Base-by-base conservation (phyloP, 2,888 invertebrate species). In the Ormyrus pomaceus region DNA sequence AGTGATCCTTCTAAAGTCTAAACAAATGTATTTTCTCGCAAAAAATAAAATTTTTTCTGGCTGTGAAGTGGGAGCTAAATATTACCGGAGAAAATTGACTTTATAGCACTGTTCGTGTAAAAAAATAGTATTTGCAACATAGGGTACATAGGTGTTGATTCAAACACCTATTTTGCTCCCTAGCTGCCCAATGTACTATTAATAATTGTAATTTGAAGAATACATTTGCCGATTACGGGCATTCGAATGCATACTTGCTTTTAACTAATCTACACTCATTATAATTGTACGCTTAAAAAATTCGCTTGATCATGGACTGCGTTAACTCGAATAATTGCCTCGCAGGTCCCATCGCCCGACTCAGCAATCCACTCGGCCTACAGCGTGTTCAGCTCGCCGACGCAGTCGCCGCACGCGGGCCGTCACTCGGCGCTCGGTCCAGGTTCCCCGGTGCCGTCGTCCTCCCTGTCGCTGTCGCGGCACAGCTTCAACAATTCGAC, bases 321-420 rank as follows among this genome's bases (percentile, higher is more conserved):
- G n/a, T 34, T 34, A 34, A 34, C 34, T 34, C 34, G 34, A 34
- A 34, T 34, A 19, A 50, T 51, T 68, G 19, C 10, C 10, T 56
- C 8, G 13, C 46, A 87, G 86, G 90, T 91, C 59, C 96, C 96
- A 80, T 96, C 96, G 87, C 96, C 96, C 0, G 97, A 97, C 91
- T 96, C 96, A 34, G 97, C 97, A 83, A 95, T 97, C 84, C 97
- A 97, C 92, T 96, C 96, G 86, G 96, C 96, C 88, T 97, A 97
- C 87, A 94, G 94, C 85, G 95, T 95, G 11, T 95, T 95, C 91
- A 94, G 95, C 91, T 96, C 96, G 84, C 97, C 97, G 6, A 96
- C 96, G 73, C 96, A 97, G 85, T 96, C 96, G 86, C 97, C 97
- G 1, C 93, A 96, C 72, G 96, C 96, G 58, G 95, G 96, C 50